Evolutionary conservation across 2,113 vertebrate genomes (phyloP).

Genomic region (Cisticola juncidis): DNA sequence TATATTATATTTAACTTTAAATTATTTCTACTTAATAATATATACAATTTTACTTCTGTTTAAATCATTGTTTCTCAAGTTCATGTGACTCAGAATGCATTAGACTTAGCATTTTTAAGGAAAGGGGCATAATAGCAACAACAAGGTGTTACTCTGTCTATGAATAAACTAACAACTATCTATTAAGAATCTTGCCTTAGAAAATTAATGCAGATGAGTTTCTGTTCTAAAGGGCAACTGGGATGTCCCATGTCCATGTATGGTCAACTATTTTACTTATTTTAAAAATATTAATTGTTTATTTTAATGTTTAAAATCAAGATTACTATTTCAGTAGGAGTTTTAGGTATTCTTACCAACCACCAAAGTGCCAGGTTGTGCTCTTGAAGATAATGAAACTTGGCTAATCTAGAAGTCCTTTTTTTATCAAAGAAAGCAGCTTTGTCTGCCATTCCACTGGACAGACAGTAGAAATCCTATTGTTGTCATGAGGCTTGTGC

Average conservation of each 20-base stretch:
- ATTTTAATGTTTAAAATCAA: neutral
- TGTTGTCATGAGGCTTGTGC: neutral
- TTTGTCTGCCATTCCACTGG: neutral
- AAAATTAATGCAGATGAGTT: neutral
- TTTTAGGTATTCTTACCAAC: neutral
- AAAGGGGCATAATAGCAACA: neutral
- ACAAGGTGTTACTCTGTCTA: neutral
- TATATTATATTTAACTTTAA: neutral
- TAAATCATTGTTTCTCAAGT: neutral
- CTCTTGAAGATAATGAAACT: neutral
- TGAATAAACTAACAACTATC: neutral
- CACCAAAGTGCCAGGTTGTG: neutral
- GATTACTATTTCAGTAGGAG: neutral
- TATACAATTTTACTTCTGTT: neutral
- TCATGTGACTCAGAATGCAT: neutral
- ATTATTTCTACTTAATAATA: neutral
- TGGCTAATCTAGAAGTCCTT: neutral
- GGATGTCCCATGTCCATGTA: accelerated
- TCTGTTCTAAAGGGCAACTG: neutral
- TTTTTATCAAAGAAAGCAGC: neutral
- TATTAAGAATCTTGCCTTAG: neutral
- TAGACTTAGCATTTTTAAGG: neutral
- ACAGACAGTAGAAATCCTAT: neutral
- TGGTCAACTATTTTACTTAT: neutral
- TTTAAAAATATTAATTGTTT: neutral